phyloP scores from a whole-genome alignment of 2,113 vertebrate species.

The Speoplatyrhinus poulsoni region DNA sequence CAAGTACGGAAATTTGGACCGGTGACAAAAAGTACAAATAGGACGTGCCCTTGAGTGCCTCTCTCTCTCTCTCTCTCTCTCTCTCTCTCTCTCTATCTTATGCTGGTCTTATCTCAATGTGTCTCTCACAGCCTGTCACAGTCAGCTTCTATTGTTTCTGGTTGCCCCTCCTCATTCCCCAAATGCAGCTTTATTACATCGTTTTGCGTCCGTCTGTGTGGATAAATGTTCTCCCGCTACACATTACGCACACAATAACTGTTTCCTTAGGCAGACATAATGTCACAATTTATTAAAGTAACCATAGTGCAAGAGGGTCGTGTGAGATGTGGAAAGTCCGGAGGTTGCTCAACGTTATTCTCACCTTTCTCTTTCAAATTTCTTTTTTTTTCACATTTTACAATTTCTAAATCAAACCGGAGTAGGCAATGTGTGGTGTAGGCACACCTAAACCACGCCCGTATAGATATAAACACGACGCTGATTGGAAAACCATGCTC shows the following conservation, averaged over 20 bases:
- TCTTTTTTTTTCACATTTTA: too few relatives aligned
- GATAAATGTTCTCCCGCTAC: slow-evolving; percentile 1
- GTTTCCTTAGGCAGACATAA: neutral
- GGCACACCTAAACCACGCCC: too few relatives aligned
- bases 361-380: too few relatives aligned
- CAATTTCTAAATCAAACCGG: too few relatives aligned
- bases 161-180: neutral
- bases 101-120: too few relatives aligned
- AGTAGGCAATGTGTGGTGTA: too few relatives aligned
- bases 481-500: too few relatives aligned
- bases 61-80: neutral
- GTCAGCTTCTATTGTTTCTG: neutral
- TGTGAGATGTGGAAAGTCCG: too few relatives aligned
- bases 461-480: too few relatives aligned
- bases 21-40: slow-evolving; percentile 50
- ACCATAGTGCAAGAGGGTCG: neutral
- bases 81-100: too few relatives aligned
- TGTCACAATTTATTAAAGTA: neutral
- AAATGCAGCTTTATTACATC: neutral
- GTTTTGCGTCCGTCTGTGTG: neutral
- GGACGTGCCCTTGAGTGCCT: slow-evolving; percentile 56
- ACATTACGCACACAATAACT: neutral
- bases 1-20: slow-evolving; percentile 62
- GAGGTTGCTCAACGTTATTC: too few relatives aligned
- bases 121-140: neutral